Conservation (phyloP, 2,888 invertebrate genomes). For the Coronaproctus castanopsis region DNA sequence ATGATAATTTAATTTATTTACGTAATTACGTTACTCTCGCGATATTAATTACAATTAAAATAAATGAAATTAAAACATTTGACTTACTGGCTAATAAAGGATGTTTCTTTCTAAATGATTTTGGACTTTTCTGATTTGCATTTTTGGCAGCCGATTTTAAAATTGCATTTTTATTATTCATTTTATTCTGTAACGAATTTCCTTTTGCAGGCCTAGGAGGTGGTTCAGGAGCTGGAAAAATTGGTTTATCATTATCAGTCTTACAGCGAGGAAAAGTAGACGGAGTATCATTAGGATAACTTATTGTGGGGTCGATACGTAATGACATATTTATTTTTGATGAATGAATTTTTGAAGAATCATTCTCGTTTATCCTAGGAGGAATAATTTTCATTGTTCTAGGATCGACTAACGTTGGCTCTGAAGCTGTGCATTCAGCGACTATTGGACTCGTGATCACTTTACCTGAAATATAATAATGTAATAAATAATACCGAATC, state of each 20-base stretch:
- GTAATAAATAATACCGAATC: no score
- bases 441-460: neutral
- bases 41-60: neutral
- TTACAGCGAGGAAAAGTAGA: slow-evolving; percentile 19
- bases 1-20: no score
- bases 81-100: slow-evolving; percentile 48
- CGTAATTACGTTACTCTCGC: no score
- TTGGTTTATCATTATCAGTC: slow-evolving; percentile 15
- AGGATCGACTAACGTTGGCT: neutral
- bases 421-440: neutral
- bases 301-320: neutral
- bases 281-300: slow-evolving; percentile 13
- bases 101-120: slow-evolving; percentile 40
- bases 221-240: slow-evolving; percentile 22
- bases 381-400: neutral
- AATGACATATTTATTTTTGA: neutral
- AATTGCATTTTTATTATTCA: slow-evolving; percentile 28
- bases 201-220: slow-evolving; percentile 24
- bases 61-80: slow-evolving; percentile 5
- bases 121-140: slow-evolving; percentile 26
- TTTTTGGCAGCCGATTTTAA: slow-evolving; percentile 28
- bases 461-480: no score
- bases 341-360: neutral
- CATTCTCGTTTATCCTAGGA: neutral
- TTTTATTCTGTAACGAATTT: slow-evolving; percentile 24